phyloP scores from a whole-genome alignment of 2,113 vertebrate genomes.

The Turnix velox region DNA sequence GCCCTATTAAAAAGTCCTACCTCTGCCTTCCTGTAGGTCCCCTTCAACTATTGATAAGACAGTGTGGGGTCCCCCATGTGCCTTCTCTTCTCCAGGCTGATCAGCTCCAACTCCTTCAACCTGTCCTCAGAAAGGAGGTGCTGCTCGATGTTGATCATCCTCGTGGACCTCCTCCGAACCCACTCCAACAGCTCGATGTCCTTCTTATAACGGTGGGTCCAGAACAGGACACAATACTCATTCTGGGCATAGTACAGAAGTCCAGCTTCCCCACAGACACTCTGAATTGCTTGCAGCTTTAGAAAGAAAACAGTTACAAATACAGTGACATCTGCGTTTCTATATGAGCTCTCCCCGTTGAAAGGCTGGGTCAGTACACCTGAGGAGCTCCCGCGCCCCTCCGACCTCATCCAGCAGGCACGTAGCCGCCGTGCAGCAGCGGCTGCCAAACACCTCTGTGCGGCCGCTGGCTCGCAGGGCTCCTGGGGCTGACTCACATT shows the following conservation, averaged over 20 bases:
- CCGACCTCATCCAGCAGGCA: fast-evolving
- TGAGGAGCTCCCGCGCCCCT: not conserved
- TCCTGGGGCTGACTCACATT: not conserved
- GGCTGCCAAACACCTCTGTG: not conserved
- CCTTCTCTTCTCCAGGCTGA: no score
- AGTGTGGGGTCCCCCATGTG: no score
- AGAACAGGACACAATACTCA: no score
- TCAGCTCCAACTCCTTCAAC: no score
- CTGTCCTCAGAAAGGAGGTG: no score
- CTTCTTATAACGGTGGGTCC: no score
- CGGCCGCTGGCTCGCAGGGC: fast-evolving
- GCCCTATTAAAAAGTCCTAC: no score
- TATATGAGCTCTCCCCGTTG: fast-evolving
- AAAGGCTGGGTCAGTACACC: fast-evolving
- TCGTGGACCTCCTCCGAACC: no score
- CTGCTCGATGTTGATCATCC: no score
- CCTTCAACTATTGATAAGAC: no score
- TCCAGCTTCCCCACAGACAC: not conserved
- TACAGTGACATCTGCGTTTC: fast-evolving
- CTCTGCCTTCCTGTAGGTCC: no score
- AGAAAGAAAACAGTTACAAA: not conserved
- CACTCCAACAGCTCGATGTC: no score
- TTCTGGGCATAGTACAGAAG: fast-evolving
- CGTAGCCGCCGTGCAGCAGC: fast-evolving
- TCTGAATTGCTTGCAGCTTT: not conserved